Evolutionary conservation across 2,888 invertebrate species (phyloP).

Genomic region (Polyommatus icarus): DNA sequence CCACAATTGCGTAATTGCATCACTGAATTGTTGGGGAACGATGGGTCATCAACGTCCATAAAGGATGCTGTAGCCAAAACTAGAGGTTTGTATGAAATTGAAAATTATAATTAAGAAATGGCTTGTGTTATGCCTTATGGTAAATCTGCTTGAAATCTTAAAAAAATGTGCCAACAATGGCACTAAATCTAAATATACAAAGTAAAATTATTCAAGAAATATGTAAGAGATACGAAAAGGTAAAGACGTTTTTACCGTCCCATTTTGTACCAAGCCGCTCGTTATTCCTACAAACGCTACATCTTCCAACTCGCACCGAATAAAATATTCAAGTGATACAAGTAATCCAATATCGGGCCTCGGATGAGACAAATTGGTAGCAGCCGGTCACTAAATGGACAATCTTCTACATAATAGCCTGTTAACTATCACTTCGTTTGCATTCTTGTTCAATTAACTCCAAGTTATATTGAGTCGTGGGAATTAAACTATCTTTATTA

Average conservation of each 20-base stretch:
- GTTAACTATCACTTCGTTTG: slow-evolving; percentile 41
- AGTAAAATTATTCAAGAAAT: neutral
- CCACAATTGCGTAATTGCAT: slow-evolving; percentile 74
- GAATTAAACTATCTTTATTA: slow-evolving; percentile 8
- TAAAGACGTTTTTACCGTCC: neutral
- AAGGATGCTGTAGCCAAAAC: neutral
- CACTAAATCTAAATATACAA: neutral
- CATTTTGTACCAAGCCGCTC: neutral
- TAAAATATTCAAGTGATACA: slow-evolving; percentile 54
- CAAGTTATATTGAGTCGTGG: slow-evolving; percentile 6
- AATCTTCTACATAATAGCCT: slow-evolving; percentile 66
- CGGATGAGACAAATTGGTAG: slow-evolving; percentile 74
- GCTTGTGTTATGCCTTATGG: too few relatives aligned
- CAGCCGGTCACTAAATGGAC: slow-evolving; percentile 74
- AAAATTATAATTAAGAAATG: too few relatives aligned
- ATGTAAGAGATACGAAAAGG: too few relatives aligned
- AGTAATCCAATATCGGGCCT: slow-evolving; percentile 70
- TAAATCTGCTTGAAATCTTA: too few relatives aligned
- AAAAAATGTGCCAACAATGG: too few relatives aligned
- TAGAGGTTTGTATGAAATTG: too few relatives aligned
- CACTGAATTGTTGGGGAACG: slow-evolving; percentile 62
- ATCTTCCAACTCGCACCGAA: slow-evolving; percentile 32
- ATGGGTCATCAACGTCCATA: neutral
- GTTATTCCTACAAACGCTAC: neutral
- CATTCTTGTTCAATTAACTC: slow-evolving; percentile 28